Evolutionary conservation across 2,113 vertebrate genomes (phyloP).

Genomic region (Apus apus): DNA sequence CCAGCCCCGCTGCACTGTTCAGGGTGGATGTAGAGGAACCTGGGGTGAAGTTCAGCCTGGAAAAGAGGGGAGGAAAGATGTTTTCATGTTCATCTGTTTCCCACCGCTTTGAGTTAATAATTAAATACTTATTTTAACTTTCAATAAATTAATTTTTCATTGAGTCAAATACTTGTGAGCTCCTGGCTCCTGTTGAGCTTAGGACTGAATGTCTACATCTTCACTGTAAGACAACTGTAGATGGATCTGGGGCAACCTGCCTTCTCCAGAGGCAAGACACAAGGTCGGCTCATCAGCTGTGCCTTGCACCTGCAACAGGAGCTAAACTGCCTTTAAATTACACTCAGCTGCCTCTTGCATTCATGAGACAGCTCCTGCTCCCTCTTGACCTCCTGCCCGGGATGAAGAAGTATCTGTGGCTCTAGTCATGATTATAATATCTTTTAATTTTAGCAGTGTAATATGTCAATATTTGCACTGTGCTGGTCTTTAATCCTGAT

Average conservation of each 20-base stretch:
- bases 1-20: fast-evolving
- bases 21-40: not conserved
- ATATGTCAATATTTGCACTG: not conserved
- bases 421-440: not conserved
- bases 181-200: not conserved
- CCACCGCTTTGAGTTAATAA: not conserved
- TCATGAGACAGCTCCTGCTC: not conserved
- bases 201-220: not conserved
- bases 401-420: not conserved
- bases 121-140: not conserved
- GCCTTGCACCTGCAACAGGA: not conserved
- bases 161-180: not conserved
- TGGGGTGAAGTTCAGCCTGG: not conserved
- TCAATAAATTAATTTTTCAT: not conserved
- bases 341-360: not conserved
- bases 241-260: not conserved
- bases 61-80: not conserved
- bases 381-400: not conserved
- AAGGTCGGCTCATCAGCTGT: not conserved
- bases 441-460: not conserved
- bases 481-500: not conserved
- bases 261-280: not conserved
- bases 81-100: not conserved
- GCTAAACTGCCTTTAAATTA: not conserved
- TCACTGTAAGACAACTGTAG: not conserved